Evolutionary conservation across 2,888 invertebrate species (phyloP).

Genomic region (Saturnia pavonia): DNA sequence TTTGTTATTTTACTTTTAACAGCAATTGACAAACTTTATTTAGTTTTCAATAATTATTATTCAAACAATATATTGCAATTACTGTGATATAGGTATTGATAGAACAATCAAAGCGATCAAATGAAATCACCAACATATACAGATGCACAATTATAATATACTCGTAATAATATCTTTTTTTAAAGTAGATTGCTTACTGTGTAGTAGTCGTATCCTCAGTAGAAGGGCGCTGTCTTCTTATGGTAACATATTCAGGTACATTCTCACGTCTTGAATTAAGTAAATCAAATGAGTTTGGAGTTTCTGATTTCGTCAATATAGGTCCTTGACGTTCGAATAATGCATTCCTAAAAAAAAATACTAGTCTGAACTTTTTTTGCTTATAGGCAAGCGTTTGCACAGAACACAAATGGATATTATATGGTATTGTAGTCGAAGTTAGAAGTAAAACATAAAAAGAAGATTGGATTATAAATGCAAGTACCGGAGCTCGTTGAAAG

Average conservation of each 20-base stretch:
- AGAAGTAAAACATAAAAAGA: neutral
- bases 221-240: slow-evolving; percentile 82
- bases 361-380: neutral
- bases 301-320: slow-evolving; percentile 55
- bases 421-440: neutral
- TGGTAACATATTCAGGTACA: slow-evolving; percentile 85
- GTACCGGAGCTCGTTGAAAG: neutral
- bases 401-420: neutral
- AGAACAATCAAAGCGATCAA: neutral
- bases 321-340: slow-evolving; percentile 68
- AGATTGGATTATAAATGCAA: neutral
- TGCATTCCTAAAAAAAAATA: slow-evolving; percentile 58
- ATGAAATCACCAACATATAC: too few species aligned
- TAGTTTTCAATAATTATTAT: neutral
- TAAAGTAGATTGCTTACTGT: slow-evolving; percentile 59
- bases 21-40: neutral
- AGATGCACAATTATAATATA: neutral
- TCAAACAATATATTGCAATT: neutral
- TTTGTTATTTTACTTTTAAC: neutral
- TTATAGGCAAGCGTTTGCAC: neutral
- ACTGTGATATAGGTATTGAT: neutral
- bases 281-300: slow-evolving; percentile 54
- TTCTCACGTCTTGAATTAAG: slow-evolving; percentile 58
- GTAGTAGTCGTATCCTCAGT: slow-evolving; percentile 73
- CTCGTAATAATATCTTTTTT: too few species aligned